A percentile compares a stretch with the other conserved stretches of the same genome.
Evolutionary conservation across 37 sponge, comb jelly and placozoan species (phyloP).

Genomic region (Beroe ovata): DNA sequence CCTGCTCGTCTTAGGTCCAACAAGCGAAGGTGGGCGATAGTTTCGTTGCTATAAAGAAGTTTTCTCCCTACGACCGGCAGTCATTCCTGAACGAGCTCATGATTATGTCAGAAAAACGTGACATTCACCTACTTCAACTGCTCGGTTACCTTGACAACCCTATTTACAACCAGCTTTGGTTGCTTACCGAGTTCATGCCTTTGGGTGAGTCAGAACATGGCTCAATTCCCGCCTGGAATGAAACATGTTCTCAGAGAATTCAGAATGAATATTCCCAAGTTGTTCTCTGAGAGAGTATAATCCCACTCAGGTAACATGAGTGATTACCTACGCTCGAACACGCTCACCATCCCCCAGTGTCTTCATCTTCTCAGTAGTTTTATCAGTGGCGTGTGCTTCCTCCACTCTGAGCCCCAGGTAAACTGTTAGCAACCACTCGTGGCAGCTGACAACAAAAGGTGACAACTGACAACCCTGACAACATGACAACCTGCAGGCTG

Average conservation of each 20-base stretch:
- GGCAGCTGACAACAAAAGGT: too few species aligned
- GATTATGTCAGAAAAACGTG: slow-evolving; percentile 49
- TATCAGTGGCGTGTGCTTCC: slow-evolving; percentile 62
- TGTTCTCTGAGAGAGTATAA: too few species aligned
- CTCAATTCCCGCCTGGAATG: too few species aligned
- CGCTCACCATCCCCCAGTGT: slow-evolving; percentile 47
- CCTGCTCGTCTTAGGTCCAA: slow-evolving; percentile 51
- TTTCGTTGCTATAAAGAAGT: slow-evolving; percentile 47
- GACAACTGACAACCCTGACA: too few species aligned
- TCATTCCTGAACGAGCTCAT: slow-evolving; percentile 62
- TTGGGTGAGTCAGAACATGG: slow-evolving; percentile 15
- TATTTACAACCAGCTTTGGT: slow-evolving; percentile 3
- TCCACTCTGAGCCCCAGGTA: slow-evolving; percentile 59
- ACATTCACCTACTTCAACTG: background rate
- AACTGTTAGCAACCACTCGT: too few species aligned
- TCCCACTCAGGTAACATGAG: slow-evolving; percentile 67
- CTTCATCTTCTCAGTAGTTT: slow-evolving; percentile 49
- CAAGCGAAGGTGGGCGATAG: slow-evolving; percentile 49
- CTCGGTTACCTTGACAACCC: slow-evolving; percentile 35
- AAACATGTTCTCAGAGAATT: too few species aligned
- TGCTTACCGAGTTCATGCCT: slow-evolving; percentile 36
- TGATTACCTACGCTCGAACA: slow-evolving; percentile 38
- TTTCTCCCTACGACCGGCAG: slow-evolving; percentile 28
- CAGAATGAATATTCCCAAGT: too few species aligned
- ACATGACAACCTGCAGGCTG: too few species aligned